A percentile compares a stretch with the other conserved stretches of the same genome.
Conservation (phyloP, 2,113 vertebrate species). For the Trematomus loennbergii region DNA sequence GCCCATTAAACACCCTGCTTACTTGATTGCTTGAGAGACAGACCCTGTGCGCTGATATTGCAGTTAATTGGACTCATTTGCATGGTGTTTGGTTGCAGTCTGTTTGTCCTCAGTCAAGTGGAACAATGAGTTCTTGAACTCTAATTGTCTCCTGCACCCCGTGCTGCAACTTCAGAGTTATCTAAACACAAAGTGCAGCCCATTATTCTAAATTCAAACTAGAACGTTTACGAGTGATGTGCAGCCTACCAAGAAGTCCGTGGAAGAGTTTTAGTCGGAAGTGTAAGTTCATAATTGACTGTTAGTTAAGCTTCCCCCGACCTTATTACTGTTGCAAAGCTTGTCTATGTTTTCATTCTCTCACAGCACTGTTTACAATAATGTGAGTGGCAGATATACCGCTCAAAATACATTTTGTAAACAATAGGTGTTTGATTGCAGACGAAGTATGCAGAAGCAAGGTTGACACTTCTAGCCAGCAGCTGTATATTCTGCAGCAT, state of each 20-base stretch:
- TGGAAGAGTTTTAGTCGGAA: not conserved
- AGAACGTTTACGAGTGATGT: slow-evolving; percentile 26
- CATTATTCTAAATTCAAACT: slow-evolving; percentile 45
- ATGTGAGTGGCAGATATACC: not conserved
- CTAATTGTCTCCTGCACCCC: slow-evolving; percentile 54
- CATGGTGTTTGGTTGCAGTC: slow-evolving; percentile 54
- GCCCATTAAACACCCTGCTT: slow-evolving; percentile 67
- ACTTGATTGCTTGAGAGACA: slow-evolving; percentile 67
- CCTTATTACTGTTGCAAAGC: not conserved
- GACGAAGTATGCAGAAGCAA: not conserved
- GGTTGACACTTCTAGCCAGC: not conserved
- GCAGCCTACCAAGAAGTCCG: not conserved
- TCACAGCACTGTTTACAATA: not conserved
- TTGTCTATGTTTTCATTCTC: not conserved
- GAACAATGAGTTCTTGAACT: slow-evolving; percentile 68
- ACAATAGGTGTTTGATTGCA: not conserved
- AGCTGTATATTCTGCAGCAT: no score
- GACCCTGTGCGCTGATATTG: slow-evolving; percentile 53
- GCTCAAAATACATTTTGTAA: not conserved
- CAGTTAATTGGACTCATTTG: slow-evolving; percentile 75
- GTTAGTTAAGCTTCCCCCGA: not conserved
- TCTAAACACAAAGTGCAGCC: slow-evolving; percentile 19
- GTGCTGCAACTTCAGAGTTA: slow-evolving; percentile 32
- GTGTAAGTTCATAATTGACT: not conserved
- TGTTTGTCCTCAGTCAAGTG: slow-evolving; percentile 68